Conservation (phyloP, 1,140 invertebrate species). For the Yoshiicerus persimilis region DNA sequence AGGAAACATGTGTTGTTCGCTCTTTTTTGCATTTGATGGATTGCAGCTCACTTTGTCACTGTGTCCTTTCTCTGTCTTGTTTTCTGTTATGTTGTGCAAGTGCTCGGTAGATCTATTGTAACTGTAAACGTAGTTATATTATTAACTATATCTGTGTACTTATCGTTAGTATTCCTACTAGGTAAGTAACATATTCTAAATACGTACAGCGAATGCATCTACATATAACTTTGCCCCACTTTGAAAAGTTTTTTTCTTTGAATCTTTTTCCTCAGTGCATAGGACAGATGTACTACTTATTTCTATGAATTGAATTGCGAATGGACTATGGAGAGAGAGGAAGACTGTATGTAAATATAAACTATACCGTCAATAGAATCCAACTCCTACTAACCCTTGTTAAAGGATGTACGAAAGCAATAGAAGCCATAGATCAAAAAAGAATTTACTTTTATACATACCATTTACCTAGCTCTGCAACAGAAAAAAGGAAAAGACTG, state of each 20-base stretch:
- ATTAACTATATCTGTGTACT: neutral
- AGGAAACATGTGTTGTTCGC: constrained; percentile 2
- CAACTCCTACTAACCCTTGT: neutral
- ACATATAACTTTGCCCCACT: neutral
- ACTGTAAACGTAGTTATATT: neutral
- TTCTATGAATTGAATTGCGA: neutral
- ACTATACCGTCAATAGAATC: neutral
- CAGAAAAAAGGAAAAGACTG: neutral
- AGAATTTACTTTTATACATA: neutral
- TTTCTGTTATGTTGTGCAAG: neutral
- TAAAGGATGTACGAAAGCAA: neutral
- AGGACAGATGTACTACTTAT: neutral
- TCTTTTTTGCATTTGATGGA: constrained; percentile 8
- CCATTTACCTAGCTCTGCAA: neutral
- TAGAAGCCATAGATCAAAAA: neutral
- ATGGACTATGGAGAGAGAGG: neutral
- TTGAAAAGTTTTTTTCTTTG: neutral
- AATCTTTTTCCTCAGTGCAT: neutral
- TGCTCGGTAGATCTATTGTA: neutral
- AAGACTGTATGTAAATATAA: neutral
- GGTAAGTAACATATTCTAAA: too few species aligned
- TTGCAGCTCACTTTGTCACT: constrained; percentile 10
- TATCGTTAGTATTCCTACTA: neutral
- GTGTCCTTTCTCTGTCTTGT: neutral
- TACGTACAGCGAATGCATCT: neutral